These are phyloP conservation scores for Tiliqua scincoides DNA, from an alignment of 2,113 vertebrate genomes.

Conservation along the genomic window DNA sequence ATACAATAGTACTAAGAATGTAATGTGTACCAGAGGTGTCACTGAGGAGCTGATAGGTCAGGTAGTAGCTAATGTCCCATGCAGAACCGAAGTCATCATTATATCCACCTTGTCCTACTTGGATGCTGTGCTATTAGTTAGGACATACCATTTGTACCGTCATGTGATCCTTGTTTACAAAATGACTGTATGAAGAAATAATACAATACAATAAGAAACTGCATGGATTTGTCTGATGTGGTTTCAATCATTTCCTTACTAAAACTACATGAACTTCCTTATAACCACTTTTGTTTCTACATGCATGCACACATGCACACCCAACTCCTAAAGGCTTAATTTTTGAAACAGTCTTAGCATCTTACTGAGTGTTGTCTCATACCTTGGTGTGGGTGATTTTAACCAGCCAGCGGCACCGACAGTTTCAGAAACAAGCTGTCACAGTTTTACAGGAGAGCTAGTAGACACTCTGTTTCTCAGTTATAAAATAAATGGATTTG, in stretches of 20 bases:
- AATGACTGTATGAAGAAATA: conserved; percentile 11
- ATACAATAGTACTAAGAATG: neutral
- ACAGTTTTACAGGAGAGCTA: neutral
- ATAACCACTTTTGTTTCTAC: neutral
- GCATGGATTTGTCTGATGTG: neutral
- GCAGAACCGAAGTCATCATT: neutral
- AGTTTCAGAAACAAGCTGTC: conserved; percentile 16
- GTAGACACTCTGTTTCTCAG: neutral
- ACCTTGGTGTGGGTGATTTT: neutral
- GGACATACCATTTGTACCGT: neutral
- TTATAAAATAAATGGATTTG: conserved; percentile 8
- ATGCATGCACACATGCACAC: neutral
- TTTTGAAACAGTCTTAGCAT: neutral
- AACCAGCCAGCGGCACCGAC: neutral
- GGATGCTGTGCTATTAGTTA: neutral
- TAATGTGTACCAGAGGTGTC: too few relatives aligned
- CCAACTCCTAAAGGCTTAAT: neutral
- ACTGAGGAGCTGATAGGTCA: too few relatives aligned
- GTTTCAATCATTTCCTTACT: neutral
- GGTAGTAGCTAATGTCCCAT: too few relatives aligned
- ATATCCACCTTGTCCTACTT: neutral
- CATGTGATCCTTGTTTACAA: neutral
- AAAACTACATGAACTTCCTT: neutral
- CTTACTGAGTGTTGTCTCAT: conserved; percentile 13
- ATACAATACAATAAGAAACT: neutral